Percentiles rank a stretch among this genome's conserved stretches.
phyloP scores from a whole-genome alignment of 2,113 vertebrate genomes.

The Rhinoderma darwinii region DNA sequence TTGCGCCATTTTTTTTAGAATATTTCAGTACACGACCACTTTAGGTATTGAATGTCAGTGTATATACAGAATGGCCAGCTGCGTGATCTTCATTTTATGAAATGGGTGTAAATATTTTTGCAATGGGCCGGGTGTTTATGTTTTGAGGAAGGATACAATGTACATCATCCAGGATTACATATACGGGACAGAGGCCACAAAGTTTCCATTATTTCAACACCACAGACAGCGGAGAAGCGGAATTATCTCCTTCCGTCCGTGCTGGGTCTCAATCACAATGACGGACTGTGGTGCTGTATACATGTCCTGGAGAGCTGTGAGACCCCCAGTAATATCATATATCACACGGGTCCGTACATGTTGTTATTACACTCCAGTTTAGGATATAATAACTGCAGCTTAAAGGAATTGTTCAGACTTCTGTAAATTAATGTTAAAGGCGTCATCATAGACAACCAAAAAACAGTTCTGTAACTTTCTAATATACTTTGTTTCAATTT shows the following conservation, averaged over 20 bases:
- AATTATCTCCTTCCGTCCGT: background rate
- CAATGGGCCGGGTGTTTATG: no score
- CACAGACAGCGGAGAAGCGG: background rate
- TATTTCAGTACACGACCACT: no score
- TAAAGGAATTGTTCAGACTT: background rate
- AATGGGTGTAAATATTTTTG: no score
- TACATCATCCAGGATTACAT: no score
- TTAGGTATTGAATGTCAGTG: no score
- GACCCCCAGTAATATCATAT: background rate
- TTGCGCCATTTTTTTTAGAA: no score
- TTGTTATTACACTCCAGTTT: background rate
- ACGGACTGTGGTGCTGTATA: background rate
- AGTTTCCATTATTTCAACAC: background rate
- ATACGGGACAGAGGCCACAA: background rate
- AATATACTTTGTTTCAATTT: background rate
- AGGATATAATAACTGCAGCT: background rate
- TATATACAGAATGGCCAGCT: no score
- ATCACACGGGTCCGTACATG: background rate
- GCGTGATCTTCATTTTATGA: no score
- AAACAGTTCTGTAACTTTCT: background rate
- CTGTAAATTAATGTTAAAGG: background rate
- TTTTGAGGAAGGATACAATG: no score
- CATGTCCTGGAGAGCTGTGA: background rate
- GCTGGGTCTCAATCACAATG: no score
- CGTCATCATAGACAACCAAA: no score